Evolutionary conservation across 2,113 vertebrate species (phyloP).

Genomic region (Eulemur macaco): DNA sequence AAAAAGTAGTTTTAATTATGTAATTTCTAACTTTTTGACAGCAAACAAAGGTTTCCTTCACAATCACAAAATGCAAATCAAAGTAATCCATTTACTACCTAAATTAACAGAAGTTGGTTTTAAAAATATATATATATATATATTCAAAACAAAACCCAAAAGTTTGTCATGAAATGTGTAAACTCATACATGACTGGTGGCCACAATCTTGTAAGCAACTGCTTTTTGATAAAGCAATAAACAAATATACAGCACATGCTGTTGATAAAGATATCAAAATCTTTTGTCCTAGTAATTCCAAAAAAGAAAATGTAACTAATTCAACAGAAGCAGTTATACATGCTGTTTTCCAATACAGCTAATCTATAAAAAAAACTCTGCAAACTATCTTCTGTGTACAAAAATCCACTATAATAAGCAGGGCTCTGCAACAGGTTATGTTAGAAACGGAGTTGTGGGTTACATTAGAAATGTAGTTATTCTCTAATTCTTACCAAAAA

Average conservation of each 20-base stretch:
- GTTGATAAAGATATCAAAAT: neutral
- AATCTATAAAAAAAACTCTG: neutral
- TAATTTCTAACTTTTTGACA: conserved; percentile 12
- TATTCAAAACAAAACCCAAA: neutral
- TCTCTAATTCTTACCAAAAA: neutral
- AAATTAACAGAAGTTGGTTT: neutral
- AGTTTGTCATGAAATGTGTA: neutral
- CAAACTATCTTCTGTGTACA: neutral
- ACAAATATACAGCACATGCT: neutral
- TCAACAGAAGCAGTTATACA: neutral
- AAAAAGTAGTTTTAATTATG: neutral
- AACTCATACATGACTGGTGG: neutral
- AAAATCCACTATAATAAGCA: neutral
- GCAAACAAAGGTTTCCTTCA: neutral
- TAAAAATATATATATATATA: neutral
- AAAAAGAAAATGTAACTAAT: neutral
- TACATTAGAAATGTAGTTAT: neutral
- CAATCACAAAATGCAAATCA: neutral
- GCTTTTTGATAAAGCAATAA: neutral
- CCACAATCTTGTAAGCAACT: neutral
- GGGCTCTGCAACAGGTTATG: neutral
- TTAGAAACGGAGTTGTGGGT: neutral
- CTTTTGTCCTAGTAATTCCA: neutral
- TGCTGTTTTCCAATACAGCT: neutral
- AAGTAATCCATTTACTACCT: neutral